Evolutionary conservation across 2,113 vertebrate species (phyloP).

Genomic region (Bujurquina vittata): DNA sequence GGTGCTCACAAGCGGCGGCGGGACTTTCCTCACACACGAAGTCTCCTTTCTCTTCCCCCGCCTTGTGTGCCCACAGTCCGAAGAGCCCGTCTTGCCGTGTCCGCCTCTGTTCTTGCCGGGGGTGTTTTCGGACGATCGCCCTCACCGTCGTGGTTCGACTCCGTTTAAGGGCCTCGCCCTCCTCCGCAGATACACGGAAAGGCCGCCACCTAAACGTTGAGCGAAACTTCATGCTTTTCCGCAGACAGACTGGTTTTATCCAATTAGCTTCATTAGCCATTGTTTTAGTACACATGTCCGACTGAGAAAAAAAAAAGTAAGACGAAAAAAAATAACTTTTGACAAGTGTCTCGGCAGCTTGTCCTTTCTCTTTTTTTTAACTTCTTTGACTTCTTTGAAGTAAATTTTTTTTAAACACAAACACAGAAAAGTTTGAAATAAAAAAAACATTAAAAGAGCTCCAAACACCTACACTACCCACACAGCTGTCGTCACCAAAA

Average conservation of each 20-base stretch:
- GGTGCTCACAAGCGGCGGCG: neutral
- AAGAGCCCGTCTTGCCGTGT: neutral
- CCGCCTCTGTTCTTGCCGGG: constrained; percentile 9
- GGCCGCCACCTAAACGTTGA: neutral
- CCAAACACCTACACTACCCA: rapidly evolving
- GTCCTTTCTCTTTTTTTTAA: neutral
- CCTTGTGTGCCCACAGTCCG: rapidly evolving
- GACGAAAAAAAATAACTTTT: neutral
- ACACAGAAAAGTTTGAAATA: neutral
- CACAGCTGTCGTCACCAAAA: neutral
- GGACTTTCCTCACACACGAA: rapidly evolving
- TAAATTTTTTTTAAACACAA: too few species aligned
- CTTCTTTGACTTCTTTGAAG: too few species aligned
- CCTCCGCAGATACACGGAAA: neutral
- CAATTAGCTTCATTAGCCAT: constrained; percentile 45
- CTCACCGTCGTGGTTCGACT: neutral
- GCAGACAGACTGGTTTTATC: neutral
- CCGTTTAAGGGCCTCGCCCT: neutral
- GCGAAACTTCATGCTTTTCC: neutral
- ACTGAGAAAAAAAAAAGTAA: neutral
- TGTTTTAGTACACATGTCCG: constrained; percentile 55
- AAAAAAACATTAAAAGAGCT: neutral
- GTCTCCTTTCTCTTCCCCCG: rapidly evolving
- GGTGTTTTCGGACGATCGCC: neutral
- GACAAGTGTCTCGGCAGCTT: neutral